Base-by-base conservation (phyloP, 2,888 invertebrate genomes). In the Lacanobia wlatinum region DNA sequence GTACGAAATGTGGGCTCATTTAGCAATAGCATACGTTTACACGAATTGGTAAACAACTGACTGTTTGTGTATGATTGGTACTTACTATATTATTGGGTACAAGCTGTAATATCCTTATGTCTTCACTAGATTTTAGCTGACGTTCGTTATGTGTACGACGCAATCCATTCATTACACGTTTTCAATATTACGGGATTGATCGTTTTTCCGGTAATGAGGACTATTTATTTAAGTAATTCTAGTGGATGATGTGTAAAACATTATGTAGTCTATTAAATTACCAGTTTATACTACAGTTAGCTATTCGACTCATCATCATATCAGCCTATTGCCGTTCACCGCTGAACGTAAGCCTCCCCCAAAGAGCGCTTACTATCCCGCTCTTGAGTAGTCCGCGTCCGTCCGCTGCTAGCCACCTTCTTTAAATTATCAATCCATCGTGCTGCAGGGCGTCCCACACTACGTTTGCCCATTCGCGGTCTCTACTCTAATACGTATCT, bases 21-120 rank as follows among this genome's bases (percentile, higher is more conserved):
- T 63, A 43, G 59, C 50, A 60, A 78, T 78, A 53, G 16, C 40
- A n/a, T 8, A 21, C 28, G 53, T 62, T 63, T 69, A 78, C 48
- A 59, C 16, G 40, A 76, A 52, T 60, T 63, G 23, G 63, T 60
- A 70, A 64, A 59, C 76, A 60, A 70, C 59, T 21, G 48, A 21
- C n/a, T 53, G 53, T 70, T 62, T 55, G 58, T 46, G 12, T 59
- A 7, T 21, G 72, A 58, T 58, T 56, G n/a, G 56, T n/a, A 48
- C 55, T 40, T 12, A n/a, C 34, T 23, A n/a, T 59, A 10, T 28
- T 43, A 62, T 46, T 53, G 63, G 40, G 65, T 53, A 28, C 34
- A 9, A 28, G 21, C 12, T 28, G 53, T 9, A 4, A 74, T 48
- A 28, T 74, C 61, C 55, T 61, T 9, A 43, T 52, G 59, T 53